These are phyloP conservation scores for Cecropterus lyciades DNA, from an alignment of 1,140 invertebrate species.

Conservation along the genomic window DNA sequence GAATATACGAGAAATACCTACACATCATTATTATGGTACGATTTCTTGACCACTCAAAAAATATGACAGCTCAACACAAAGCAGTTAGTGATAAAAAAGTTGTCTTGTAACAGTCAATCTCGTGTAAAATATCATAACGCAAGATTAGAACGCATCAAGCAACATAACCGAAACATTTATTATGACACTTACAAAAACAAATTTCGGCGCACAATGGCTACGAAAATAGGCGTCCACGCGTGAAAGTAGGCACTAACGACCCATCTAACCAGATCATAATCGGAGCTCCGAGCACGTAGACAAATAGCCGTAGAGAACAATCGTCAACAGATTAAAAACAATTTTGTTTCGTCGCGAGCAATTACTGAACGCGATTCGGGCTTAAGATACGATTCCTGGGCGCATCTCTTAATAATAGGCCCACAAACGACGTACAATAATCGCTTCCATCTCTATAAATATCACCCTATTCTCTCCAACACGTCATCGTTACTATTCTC, in stretches of 20 bases:
- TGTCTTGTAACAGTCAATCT: constrained; percentile 1
- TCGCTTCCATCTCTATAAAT: constrained; percentile 65
- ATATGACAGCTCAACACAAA: background rate
- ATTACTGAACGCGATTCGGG: constrained; percentile 73
- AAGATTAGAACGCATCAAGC: constrained; percentile 28
- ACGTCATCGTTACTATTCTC: constrained; percentile 25
- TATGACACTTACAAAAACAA: constrained; percentile 37
- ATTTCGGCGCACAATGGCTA: constrained; percentile 34
- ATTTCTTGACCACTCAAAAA: no score
- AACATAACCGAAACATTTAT: constrained; percentile 26
- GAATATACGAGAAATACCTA: no score
- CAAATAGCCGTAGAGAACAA: constrained; percentile 79
- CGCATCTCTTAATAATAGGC: constrained; percentile 80
- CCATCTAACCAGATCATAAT: constrained; percentile 60
- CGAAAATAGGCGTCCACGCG: constrained; percentile 43
- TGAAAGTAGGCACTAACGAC: constrained; percentile 51
- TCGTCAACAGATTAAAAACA: constrained; percentile 80
- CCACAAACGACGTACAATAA: constrained; percentile 65
- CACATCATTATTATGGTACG: no score
- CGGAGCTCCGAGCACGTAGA: constrained; percentile 65
- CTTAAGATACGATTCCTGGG: constrained; percentile 64
- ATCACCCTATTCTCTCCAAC: constrained; percentile 52
- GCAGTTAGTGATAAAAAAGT: background rate
- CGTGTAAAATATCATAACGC: constrained; percentile 12
- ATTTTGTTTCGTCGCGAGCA: constrained; percentile 76